These are phyloP conservation scores for Perizoma flavofasciatum DNA, from an alignment of 2,888 invertebrate genomes.

Conservation along the genomic window DNA sequence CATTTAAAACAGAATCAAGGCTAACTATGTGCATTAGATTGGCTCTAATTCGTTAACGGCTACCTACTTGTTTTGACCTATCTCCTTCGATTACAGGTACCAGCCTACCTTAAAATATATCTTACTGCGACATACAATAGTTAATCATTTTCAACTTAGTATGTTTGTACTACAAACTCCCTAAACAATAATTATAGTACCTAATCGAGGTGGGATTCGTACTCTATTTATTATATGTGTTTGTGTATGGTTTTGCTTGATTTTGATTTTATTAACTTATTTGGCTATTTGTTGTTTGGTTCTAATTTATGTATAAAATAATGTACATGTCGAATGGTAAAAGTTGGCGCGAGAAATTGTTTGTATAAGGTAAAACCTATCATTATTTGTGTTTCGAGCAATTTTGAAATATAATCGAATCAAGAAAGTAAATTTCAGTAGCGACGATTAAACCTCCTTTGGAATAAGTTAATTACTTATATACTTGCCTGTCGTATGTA, in stretches of 20 bases:
- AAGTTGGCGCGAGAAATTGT: slow-evolving; percentile 30
- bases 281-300: slow-evolving; percentile 70
- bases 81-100: too few relatives aligned
- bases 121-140: too few relatives aligned
- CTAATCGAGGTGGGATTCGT: slow-evolving; percentile 41
- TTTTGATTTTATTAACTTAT: slow-evolving; percentile 75
- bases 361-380: neutral
- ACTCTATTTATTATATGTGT: slow-evolving; percentile 45
- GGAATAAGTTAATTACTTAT: neutral
- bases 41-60: too few relatives aligned
- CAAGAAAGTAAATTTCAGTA: slow-evolving; percentile 30
- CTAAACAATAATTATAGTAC: slow-evolving; percentile 22
- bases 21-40: too few relatives aligned
- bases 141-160: too few relatives aligned
- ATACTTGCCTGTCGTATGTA: neutral
- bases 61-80: too few relatives aligned
- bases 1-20: too few relatives aligned
- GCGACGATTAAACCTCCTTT: neutral
- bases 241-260: slow-evolving; percentile 66
- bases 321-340: slow-evolving; percentile 59
- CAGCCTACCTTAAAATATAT: too few relatives aligned
- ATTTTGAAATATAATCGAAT: slow-evolving; percentile 4
- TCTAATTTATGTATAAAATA: slow-evolving; percentile 53
- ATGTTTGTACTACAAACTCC: slow-evolving; percentile 23
- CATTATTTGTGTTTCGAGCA: neutral